Base-by-base conservation (phyloP, 2,113 vertebrate genomes). In the Myodes glareolus region DNA sequence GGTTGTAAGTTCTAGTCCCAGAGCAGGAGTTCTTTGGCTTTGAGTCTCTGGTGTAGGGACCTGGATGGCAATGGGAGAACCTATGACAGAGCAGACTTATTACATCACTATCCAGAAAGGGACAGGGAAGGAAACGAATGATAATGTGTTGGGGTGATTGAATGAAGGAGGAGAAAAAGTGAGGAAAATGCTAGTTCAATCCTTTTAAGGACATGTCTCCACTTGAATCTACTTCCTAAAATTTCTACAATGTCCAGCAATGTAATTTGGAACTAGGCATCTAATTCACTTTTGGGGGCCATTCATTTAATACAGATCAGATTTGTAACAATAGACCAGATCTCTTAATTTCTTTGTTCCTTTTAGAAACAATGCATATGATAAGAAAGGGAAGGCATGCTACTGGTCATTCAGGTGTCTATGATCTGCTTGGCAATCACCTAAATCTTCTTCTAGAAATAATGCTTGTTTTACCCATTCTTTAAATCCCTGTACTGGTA, bases 381-480 rank as follows among this genome's bases (percentile, higher is more conserved):
- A 10, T 42, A 4, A 5, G 19, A 39, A 0, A 36, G 0, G 5
- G 4, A 33, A 21, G 10, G 11, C 17, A 4, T 4, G 7, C 16
- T 77, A 16, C 6, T 11, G 7, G n/a, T 31, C 21, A 68, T 11
- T 50, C 58, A 58, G 31, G n/a, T 72, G 29, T 4, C 39, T 75
- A 6, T n/a, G 27, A 47, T 19, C 42, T 88, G 8, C 19, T 7
- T 93, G 7, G 10, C 45, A 94, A 45, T 14, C 14, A 61, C 27
- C 10, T 17, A 52, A 33, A 72, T 33, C 33, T 70, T 50, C 45
- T 70, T 70, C 45, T 70, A 85, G 5, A 91, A 12, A 31, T 3
- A 87, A 33, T 67, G 12, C 19, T 55, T 55, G 12, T n/a, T 10
- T 39, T 36, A 21, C 27, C 16, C 27, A 52, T 7, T 11, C 6